Conservation (phyloP, 2,113 vertebrate species). For the Mirza zaza region DNA sequence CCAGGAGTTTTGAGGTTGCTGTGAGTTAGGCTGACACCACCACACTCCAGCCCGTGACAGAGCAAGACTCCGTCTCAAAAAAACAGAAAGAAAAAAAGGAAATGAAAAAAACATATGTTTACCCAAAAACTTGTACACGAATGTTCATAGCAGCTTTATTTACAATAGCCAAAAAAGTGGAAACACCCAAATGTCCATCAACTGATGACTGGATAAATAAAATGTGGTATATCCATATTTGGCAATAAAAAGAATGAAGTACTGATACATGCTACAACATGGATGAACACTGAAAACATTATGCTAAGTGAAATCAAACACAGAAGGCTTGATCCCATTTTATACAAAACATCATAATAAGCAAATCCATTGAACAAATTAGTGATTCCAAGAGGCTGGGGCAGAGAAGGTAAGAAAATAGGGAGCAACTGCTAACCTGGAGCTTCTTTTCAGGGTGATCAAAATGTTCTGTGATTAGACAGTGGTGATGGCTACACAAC, state of each 20-base stretch:
- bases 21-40: too few relatives aligned
- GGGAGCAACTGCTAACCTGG: background rate
- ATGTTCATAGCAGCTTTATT: slow-evolving; percentile 25
- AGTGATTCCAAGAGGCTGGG: background rate
- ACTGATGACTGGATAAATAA: slow-evolving; percentile 12
- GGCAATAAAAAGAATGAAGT: slow-evolving; percentile 31
- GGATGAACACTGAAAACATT: slow-evolving; percentile 23
- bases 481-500: background rate
- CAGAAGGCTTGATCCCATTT: background rate
- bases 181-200: slow-evolving; percentile 34
- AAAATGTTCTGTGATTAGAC: slow-evolving; percentile 24
- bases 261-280: background rate
- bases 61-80: too few relatives aligned
- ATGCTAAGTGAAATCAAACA: slow-evolving; percentile 22
- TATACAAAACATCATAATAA: slow-evolving; percentile 20
- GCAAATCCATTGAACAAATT: background rate
- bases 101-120: background rate
- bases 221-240: background rate
- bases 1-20: too few relatives aligned
- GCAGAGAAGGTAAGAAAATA: background rate
- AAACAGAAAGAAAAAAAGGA: too few relatives aligned
- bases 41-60: too few relatives aligned
- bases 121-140: background rate
- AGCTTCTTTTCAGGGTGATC: slow-evolving; percentile 20
- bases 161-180: background rate